A percentile compares a stretch with the other conserved stretches of the same genome.
Conservation (phyloP, 2,888 invertebrate genomes). For the Drosophila testacea region DNA sequence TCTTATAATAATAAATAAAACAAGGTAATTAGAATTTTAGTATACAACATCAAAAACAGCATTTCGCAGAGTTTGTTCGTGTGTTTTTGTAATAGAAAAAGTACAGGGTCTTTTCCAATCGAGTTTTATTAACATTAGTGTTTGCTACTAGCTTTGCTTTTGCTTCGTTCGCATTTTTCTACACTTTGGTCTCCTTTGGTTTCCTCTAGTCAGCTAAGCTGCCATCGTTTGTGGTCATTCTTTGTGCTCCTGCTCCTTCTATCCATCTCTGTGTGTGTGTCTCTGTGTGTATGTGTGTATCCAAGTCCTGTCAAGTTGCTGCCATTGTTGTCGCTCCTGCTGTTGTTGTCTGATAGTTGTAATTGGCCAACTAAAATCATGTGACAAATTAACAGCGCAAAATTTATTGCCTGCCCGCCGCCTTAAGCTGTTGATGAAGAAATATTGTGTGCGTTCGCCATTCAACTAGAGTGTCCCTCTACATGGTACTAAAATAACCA, state of each 20-base stretch:
- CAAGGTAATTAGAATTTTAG: too few species aligned
- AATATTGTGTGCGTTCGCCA: slow-evolving; percentile 69
- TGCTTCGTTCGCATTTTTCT: slow-evolving; percentile 77
- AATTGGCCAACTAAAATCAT: slow-evolving; percentile 82
- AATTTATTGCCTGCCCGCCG: slow-evolving; percentile 82
- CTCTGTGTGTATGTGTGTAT: slow-evolving; percentile 41
- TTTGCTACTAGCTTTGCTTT: slow-evolving; percentile 20
- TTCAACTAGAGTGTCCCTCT: slow-evolving; percentile 2
- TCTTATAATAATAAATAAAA: too few species aligned
- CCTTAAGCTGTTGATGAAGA: slow-evolving; percentile 80
- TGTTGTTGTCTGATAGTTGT: slow-evolving; percentile 66
- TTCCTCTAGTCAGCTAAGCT: slow-evolving; percentile 48
- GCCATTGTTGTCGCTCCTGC: slow-evolving; percentile 60
- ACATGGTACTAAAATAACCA: background rate
- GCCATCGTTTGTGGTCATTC: slow-evolving; percentile 52
- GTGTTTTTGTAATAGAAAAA: too few species aligned
- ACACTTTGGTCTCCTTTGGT: slow-evolving; percentile 52
- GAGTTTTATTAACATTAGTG: too few species aligned
- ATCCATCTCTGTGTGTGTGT: slow-evolving; percentile 11
- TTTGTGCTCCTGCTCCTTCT: slow-evolving; percentile 9
- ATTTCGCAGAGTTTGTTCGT: too few species aligned
- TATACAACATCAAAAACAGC: too few species aligned
- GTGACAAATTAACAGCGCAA: slow-evolving; percentile 83
- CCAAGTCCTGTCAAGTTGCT: slow-evolving; percentile 58
- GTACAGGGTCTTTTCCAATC: too few species aligned